Conservation (phyloP, 2,888 invertebrate genomes). For the Rhodophaea formosa region DNA sequence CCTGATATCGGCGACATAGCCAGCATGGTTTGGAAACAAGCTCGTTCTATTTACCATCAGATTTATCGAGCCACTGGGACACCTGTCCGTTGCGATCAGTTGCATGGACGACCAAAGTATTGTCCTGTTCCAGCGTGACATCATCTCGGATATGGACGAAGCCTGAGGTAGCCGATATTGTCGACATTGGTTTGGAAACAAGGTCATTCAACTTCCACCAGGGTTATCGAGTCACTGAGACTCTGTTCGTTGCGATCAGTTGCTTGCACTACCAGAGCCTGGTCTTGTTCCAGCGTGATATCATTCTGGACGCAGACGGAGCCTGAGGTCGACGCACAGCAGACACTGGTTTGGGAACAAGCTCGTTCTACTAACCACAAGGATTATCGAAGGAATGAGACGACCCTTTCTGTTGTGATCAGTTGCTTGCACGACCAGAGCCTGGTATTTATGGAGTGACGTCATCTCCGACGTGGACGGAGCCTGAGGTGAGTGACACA, state of each 20-base stretch:
- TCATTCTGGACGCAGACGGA: constrained; percentile 75
- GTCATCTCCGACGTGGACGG: constrained; percentile 73
- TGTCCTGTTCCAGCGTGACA: constrained; percentile 53
- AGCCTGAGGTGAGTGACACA: constrained; percentile 79
- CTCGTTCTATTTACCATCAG: constrained; percentile 53
- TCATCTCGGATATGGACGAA: constrained; percentile 75
- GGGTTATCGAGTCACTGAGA: constrained; percentile 50
- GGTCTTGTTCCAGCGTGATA: constrained; percentile 54
- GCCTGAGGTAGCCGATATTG: constrained; percentile 81
- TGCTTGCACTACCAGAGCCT: constrained; percentile 55
- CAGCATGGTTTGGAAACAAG: too few relatives aligned
- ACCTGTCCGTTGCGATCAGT: constrained; percentile 66
- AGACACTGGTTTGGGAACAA: constrained; percentile 68
- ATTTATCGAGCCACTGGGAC: constrained; percentile 53
- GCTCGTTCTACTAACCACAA: too few relatives aligned
- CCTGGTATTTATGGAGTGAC: too few relatives aligned
- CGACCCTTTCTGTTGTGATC: too few relatives aligned
- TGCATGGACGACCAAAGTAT: constrained; percentile 55
- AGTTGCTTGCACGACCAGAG: too few relatives aligned
- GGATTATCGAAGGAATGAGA: too few relatives aligned
- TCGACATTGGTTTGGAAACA: constrained; percentile 64
- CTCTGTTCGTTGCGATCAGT: constrained; percentile 68
- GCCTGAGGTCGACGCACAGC: constrained; percentile 81
- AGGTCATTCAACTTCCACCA: too few relatives aligned
- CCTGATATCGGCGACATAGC: too few relatives aligned